Conservation (phyloP, 2,113 vertebrate genomes). For the Pseudolaguvia tuberculata region DNA sequence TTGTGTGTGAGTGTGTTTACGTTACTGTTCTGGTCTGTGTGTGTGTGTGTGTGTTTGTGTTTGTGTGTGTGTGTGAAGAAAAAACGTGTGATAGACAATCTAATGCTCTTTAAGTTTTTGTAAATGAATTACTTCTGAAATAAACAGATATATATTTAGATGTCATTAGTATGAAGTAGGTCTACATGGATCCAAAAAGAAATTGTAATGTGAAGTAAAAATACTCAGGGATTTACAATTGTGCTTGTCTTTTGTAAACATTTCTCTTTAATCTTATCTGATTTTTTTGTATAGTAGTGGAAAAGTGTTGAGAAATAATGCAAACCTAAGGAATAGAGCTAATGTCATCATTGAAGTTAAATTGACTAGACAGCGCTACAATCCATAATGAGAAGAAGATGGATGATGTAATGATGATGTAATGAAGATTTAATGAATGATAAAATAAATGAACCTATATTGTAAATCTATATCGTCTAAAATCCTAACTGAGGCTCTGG, state of each 20-base stretch:
- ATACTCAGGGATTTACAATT: conserved; percentile 11
- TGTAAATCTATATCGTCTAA: no score
- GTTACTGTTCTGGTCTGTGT: no score
- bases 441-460: no score
- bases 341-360: background rate
- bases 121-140: background rate
- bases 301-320: background rate
- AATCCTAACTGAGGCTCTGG: no score
- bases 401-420: no score
- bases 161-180: background rate
- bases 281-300: background rate
- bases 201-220: background rate
- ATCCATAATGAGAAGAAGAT: no score
- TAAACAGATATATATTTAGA: background rate
- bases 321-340: background rate
- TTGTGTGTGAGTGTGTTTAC: no score
- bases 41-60: no score
- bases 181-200: no score
- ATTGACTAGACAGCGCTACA: no score
- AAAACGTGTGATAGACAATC: background rate
- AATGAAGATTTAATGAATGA: no score
- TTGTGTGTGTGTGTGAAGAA: no score
- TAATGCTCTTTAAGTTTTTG: background rate
- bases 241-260: background rate
- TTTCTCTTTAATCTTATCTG: background rate